Conservation (phyloP, 2,797 vertebrate genomes). For the Pempheris klunzingeri region DNA sequence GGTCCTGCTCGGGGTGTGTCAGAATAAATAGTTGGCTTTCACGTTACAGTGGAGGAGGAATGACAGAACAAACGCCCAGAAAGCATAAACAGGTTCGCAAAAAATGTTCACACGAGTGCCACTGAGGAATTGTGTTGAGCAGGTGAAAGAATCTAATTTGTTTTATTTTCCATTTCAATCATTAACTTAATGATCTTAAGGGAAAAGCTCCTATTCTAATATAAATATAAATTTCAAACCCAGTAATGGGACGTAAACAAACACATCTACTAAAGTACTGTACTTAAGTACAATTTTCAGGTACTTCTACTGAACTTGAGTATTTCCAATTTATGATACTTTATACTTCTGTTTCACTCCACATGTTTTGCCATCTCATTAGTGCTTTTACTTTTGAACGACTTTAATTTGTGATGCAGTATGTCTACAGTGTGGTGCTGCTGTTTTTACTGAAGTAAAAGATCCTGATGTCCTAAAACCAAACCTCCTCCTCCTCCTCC, state of each 20-base stretch:
- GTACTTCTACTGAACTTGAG: neutral
- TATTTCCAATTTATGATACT: neutral
- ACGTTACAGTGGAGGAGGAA: slow-evolving; percentile 33
- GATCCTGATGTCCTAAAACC: too few species aligned
- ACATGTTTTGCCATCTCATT: too few species aligned
- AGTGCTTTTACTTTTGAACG: neutral
- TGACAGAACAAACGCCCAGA: slow-evolving; percentile 52
- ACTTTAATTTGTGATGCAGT: neutral
- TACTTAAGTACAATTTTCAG: neutral
- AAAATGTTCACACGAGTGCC: neutral
- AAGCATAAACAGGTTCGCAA: slow-evolving; percentile 42
- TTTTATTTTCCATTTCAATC: neutral
- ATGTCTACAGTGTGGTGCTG: neutral
- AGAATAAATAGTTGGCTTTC: slow-evolving; percentile 59
- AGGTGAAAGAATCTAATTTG: slow-evolving; percentile 10
- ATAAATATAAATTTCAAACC: neutral
- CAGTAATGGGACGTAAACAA: neutral
- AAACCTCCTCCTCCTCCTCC: too few species aligned
- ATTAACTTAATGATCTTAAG: too few species aligned
- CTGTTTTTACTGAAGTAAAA: neutral
- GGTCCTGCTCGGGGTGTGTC: slow-evolving; percentile 61
- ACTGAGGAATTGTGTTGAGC: neutral
- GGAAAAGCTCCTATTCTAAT: neutral
- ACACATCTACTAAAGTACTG: neutral
- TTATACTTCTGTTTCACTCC: neutral